phyloP scores from a whole-genome alignment of 2,113 vertebrate species.

The Nothoprocta perdicaria region DNA sequence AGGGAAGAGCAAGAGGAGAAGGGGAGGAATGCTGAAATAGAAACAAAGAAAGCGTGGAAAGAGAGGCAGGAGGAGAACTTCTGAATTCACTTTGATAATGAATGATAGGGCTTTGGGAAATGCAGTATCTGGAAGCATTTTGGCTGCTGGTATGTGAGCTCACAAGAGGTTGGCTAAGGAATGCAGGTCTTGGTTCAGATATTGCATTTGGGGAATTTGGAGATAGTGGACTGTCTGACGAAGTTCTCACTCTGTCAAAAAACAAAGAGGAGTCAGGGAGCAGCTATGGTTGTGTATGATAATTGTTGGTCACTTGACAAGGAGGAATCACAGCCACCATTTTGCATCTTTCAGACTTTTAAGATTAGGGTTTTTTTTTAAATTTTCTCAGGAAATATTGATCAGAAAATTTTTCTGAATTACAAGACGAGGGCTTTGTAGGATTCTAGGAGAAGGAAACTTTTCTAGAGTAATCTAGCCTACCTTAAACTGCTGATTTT shows the following conservation, averaged over 20 bases:
- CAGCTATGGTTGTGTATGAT: not conserved
- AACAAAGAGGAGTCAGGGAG: not conserved
- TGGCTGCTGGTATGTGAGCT: not conserved
- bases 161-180: not conserved
- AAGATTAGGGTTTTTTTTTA: not conserved
- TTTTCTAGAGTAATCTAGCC: not conserved
- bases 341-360: not conserved
- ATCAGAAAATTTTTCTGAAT: not conserved
- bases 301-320: rapidly evolving
- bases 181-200: not conserved
- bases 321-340: not conserved
- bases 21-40: not conserved
- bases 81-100: not conserved
- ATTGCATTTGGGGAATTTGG: not conserved
- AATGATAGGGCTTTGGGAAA: not conserved
- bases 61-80: not conserved
- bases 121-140: not conserved
- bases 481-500: not conserved
- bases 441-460: not conserved
- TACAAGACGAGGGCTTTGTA: not conserved
- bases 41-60: not conserved
- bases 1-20: not conserved
- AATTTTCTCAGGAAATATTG: too few relatives aligned
- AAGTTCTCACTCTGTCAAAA: not conserved
- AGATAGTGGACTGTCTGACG: not conserved